These are phyloP conservation scores for Callyntrura sp. DNA, from an alignment of 2,888 invertebrate genomes.

Conservation along the genomic window DNA sequence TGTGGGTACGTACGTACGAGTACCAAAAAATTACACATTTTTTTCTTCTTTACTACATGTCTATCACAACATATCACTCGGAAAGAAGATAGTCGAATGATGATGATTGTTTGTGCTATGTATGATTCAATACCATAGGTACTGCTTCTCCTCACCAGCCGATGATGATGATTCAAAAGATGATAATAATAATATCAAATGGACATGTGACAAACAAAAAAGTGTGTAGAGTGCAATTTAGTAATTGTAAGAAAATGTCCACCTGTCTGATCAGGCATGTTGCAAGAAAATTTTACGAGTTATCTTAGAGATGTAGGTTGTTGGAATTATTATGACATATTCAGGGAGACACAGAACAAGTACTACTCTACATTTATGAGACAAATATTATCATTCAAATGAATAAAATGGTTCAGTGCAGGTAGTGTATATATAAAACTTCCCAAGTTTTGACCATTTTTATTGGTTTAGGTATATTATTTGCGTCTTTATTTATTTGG, in stretches of 20 bases:
- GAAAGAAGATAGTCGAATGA: constrained; percentile 7
- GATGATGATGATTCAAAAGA: constrained; percentile 47
- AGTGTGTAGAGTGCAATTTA: constrained; percentile 39
- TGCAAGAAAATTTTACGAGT: constrained; percentile 55
- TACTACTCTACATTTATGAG: constrained; percentile 44
- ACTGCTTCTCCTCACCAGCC: background rate
- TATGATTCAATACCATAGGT: constrained; percentile 39
- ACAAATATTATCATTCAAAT: constrained; percentile 41
- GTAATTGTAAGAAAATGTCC: constrained; percentile 46
- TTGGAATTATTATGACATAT: constrained; percentile 52
- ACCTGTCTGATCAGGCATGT: constrained; percentile 51
- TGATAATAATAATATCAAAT: constrained; percentile 34
- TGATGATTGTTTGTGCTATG: constrained; percentile 11
- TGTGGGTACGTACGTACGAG: too few relatives aligned
- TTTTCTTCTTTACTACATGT: too few relatives aligned
- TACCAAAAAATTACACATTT: too few relatives aligned
- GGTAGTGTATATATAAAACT: background rate
- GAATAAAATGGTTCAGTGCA: constrained; percentile 32
- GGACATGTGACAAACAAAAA: constrained; percentile 48
- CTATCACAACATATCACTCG: background rate
- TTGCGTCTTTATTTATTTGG: constrained; percentile 57
- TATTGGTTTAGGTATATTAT: constrained; percentile 40
- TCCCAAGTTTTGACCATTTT: constrained; percentile 18
- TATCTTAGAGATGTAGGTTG: constrained; percentile 43
- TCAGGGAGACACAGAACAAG: constrained; percentile 45